Percentiles rank a stretch among this genome's conserved stretches.
Evolutionary conservation across 2,113 vertebrate genomes (phyloP).

Genomic region (Platanista minor): DNA sequence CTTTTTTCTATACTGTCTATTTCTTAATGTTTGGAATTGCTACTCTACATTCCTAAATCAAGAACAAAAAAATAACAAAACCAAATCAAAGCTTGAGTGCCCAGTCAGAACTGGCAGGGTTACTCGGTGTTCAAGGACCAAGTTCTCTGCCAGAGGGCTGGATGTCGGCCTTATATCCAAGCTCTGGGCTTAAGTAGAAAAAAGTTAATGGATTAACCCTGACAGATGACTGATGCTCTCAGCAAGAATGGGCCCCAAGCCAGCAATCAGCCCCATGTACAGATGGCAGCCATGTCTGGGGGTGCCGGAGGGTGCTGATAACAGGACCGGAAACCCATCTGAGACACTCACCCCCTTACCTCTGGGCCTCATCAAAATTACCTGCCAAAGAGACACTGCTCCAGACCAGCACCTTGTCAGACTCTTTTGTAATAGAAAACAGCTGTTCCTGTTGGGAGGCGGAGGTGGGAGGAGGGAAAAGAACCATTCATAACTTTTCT

Average conservation of each 20-base stretch:
- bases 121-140: background rate
- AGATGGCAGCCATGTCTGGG: constrained; percentile 68
- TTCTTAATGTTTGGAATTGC: background rate
- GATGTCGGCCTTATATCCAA: background rate
- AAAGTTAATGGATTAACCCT: constrained; percentile 45
- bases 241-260: background rate
- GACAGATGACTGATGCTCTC: constrained; percentile 34
- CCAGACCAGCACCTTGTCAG: constrained; percentile 82
- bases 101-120: background rate
- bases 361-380: constrained; percentile 81
- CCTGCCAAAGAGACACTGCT: constrained; percentile 80
- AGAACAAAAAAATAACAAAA: background rate
- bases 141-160: constrained; percentile 14
- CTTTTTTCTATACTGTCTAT: background rate
- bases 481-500: constrained; percentile 60
- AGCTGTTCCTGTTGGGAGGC: constrained; percentile 72
- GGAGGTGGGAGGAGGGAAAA: constrained; percentile 42
- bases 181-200: background rate
- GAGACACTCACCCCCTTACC: constrained; percentile 75
- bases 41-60: background rate
- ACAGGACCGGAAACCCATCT: constrained; percentile 80
- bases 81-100: background rate
- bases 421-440: constrained; percentile 76
- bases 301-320: constrained; percentile 67
- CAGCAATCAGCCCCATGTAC: background rate